A percentile compares a stretch with the other conserved stretches of the same genome.
These are phyloP conservation scores for Neogobius melanostomus DNA, from an alignment of 2,113 vertebrate genomes.

Conservation along the genomic window DNA sequence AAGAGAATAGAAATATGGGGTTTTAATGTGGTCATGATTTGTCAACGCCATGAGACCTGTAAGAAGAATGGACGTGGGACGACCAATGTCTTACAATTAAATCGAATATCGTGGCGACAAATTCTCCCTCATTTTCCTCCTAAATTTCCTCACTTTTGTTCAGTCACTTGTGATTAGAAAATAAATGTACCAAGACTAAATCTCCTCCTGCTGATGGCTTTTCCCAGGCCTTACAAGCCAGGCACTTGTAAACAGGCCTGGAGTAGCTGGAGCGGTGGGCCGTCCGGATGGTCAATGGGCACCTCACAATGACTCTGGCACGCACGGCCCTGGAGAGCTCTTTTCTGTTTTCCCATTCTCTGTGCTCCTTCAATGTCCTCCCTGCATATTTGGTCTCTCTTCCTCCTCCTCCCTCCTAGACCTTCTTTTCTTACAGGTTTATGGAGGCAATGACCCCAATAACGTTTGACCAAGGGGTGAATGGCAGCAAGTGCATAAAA, in stretches of 20 bases:
- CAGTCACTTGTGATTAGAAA: no score
- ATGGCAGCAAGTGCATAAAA: slow-evolving; percentile 43
- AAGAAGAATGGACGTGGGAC: no score
- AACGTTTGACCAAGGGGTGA: slow-evolving; percentile 42
- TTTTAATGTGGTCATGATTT: no score
- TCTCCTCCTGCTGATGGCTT: slow-evolving; percentile 33
- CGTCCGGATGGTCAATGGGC: slow-evolving; percentile 55
- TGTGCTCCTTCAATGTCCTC: slow-evolving; percentile 40
- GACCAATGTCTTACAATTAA: no score
- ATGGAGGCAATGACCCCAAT: slow-evolving; percentile 64
- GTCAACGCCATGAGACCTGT: no score
- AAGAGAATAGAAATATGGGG: no score
- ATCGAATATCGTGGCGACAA: no score
- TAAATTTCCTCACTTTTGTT: no score
- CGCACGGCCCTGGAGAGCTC: slow-evolving; percentile 34
- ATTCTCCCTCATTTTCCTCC: no score
- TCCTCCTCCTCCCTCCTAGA: slow-evolving; percentile 6
- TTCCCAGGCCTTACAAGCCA: slow-evolving; percentile 59
- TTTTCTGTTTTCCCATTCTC: slow-evolving; percentile 35
- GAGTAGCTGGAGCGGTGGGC: slow-evolving; percentile 60
- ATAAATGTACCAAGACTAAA: background rate
- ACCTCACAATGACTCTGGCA: slow-evolving; percentile 60
- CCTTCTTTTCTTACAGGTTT: slow-evolving; percentile 41
- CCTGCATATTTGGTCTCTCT: slow-evolving; percentile 35
- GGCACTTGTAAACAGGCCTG: slow-evolving; percentile 45